Base-by-base conservation (phyloP, 2,888 invertebrate species). In the Rhogogaster chlorosoma region DNA sequence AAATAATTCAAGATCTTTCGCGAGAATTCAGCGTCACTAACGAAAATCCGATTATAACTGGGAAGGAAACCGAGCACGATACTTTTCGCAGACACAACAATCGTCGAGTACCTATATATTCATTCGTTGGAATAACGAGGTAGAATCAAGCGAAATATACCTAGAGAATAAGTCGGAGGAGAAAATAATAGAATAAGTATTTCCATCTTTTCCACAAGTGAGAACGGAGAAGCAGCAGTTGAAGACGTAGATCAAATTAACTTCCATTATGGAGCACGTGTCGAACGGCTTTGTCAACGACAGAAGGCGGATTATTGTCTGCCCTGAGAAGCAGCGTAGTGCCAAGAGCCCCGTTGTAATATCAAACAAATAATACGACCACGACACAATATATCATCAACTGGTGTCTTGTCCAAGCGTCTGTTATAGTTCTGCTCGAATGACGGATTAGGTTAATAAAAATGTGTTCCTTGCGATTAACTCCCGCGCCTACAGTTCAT, bases 241-340 rank as follows among this genome's bases (percentile, higher is more conserved):
- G 49, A 29, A 45, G 78, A 84, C 75, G 77, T 38, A 64, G 84
- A 84, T 77, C 64, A 84, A 84, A 78, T 78, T 84, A 84, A 84
- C 64, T 75, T 64, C 64, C 77, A 84, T 84, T 84, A 84, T 84
- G 78, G 15, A 84, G 75, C 84, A 84, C 77, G 84, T 84, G 84
- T 84, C 84, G 77, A 75, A 61, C 64, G 84, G 84, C 84, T 75
- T 77, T 77, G 77, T 64, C 32, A 64, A 84, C 77, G 64, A 64
- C 32, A 64, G 64, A 75, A 78, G 84, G 38, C 61, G 84, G 84
- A 84, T 84, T 84, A 84, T 84, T 77, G 84, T 84, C 61, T 84
- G 75, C 22, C 26, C 2, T 36, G 42, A 18, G 38, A 26, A 36
- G 80, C 38, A 38, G 38, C 32, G 78, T 53, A 53, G 77, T 78